Evolutionary conservation across 2,888 invertebrate genomes (phyloP), one percentile per base, ranked within the genome.

Genomic region (Meganola albula): DNA sequence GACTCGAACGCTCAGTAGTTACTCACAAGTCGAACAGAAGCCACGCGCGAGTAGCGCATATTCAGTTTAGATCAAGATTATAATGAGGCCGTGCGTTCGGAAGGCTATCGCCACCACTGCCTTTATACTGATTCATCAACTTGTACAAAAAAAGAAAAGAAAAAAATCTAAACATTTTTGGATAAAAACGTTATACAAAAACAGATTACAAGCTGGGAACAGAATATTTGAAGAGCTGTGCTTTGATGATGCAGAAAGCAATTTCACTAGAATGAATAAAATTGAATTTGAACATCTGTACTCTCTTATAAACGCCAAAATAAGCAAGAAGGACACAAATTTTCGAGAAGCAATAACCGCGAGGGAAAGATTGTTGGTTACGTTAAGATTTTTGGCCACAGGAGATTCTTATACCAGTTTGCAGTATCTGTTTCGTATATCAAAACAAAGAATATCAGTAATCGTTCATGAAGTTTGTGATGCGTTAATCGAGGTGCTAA

Each of bases 191-290:
- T 24, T 36, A 36, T 36, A 31, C 36, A 27, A 36, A 40, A 32
- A 34, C 10, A 40, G 32, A 39, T 32, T 31, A 34, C 34, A 34
- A 8, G 28, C 32, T 34, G 35, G 40, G 32, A 33, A 37, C 29
- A 36, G 25, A 37, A 31, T 40, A 22, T 40, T 40, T 40, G 36
- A 40, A 40, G 37, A 40, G 37, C 37, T 40, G 40, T 37, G 37
- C 40, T 33, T 40, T 14, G 28, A 37, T 37, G 40, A 40, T 16
- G 28, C 6, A 37, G 31, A 34, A 34, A 27, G 12, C n/a, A 26
- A 26, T 27, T 24, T 34, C 13, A 31, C 34, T 39, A 10, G 36
- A 31, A 18, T 31, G 27, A 35, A 26, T 35, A 35, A 35, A 38
- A 24, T 37, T 10, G 26, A 37, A 37, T 37, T 37, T 32, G 27